Evolutionary conservation across 2,888 invertebrate species (phyloP).

Genomic region (Hydriomena furcata): DNA sequence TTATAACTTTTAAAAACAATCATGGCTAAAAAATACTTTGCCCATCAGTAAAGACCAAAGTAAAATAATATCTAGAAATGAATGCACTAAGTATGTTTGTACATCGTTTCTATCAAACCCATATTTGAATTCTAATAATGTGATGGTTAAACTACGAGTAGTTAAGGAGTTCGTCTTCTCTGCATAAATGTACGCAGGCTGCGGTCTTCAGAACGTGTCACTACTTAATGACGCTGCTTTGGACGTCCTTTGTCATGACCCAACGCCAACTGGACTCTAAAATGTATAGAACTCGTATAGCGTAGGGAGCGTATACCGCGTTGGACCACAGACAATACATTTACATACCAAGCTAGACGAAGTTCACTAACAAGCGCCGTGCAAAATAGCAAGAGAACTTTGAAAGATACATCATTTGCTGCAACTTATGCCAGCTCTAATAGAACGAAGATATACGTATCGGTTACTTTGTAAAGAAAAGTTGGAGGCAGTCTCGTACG

Average conservation of each 20-base stretch:
- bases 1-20: no score
- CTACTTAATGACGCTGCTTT: conserved; percentile 35
- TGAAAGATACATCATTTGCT: conserved; percentile 20
- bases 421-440: conserved; percentile 15
- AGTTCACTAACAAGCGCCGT: conserved; percentile 25
- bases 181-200: conserved; percentile 11
- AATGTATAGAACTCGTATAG: neutral
- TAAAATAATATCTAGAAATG: no score
- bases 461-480: conserved; percentile 12
- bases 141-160: no score
- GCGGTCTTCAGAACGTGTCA: conserved; percentile 32
- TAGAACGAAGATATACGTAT: conserved; percentile 14
- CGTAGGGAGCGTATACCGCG: no score
- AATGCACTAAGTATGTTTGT: no score
- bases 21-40: no score
- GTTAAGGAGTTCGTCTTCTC: neutral
- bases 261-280: conserved; percentile 12
- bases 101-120: no score
- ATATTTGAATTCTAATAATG: no score
- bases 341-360: neutral
- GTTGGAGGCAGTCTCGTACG: neutral
- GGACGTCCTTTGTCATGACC: conserved; percentile 32
- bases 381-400: conserved; percentile 22
- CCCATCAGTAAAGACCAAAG: no score
- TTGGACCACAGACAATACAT: no score